Evolutionary conservation across 2,113 vertebrate genomes (phyloP).

Genomic region (Oncorhynchus gorbuscha): DNA sequence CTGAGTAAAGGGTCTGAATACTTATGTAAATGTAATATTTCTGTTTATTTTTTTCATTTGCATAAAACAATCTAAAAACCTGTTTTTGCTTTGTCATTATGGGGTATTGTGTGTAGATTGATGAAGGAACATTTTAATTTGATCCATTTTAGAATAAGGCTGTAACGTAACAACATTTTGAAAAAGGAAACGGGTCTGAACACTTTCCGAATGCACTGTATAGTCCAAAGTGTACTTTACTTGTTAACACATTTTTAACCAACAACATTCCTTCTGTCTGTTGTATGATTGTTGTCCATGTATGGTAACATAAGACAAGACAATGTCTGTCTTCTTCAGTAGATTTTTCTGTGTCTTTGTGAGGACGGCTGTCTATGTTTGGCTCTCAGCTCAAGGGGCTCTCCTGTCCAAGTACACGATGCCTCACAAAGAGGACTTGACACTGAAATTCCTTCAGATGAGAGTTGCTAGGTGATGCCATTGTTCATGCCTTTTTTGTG

Average conservation of each 20-base stretch:
- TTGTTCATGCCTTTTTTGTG: conserved; percentile 68
- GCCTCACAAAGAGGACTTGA: conserved; percentile 71
- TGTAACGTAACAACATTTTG: no score
- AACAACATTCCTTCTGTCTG: conserved; percentile 50
- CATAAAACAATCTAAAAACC: no score
- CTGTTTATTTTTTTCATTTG: no score
- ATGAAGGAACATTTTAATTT: no score
- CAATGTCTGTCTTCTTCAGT: conserved; percentile 57
- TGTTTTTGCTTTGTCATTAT: no score
- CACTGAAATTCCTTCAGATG: conserved; percentile 74
- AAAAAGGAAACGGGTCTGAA: background rate
- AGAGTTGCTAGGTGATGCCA: conserved; percentile 74
- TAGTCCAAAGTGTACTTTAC: conserved; percentile 67
- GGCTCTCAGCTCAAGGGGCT: conserved; percentile 64
- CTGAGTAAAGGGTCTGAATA: background rate
- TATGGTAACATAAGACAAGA: conserved; percentile 51
- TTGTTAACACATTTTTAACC: conserved; percentile 62
- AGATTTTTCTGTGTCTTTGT: conserved; percentile 62
- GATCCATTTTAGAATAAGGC: no score
- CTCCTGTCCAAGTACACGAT: conserved; percentile 60
- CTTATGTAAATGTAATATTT: background rate
- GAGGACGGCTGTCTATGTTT: conserved; percentile 52
- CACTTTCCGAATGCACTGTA: background rate
- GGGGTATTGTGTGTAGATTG: no score
- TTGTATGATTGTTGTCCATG: conserved; percentile 68